Evolutionary conservation across 2,888 invertebrate genomes (phyloP).

Genomic region (Cosmorhoe ocellata): DNA sequence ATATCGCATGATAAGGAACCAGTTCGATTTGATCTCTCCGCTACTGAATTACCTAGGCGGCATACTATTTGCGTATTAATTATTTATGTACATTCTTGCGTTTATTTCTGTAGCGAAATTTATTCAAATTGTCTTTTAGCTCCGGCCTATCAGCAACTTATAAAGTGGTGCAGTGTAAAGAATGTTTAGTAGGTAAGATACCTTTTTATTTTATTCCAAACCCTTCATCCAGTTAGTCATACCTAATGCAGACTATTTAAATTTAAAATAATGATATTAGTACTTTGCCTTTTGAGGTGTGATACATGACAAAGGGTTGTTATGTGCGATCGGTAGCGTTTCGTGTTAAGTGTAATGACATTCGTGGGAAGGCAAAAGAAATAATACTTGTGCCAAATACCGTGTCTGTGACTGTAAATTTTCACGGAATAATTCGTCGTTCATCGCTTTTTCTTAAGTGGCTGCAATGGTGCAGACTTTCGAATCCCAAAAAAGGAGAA

Average conservation of each 20-base stretch:
- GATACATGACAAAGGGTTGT: too few relatives aligned
- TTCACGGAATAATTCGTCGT: constrained; percentile 44
- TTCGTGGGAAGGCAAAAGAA: constrained; percentile 41
- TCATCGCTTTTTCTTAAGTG: constrained; percentile 40
- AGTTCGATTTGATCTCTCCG: constrained; percentile 46
- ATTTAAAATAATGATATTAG: too few relatives aligned
- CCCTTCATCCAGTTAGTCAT: too few relatives aligned
- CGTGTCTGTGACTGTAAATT: constrained; percentile 44
- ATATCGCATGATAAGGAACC: constrained; percentile 42
- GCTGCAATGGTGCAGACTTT: constrained; percentile 42
- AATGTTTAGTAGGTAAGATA: too few relatives aligned
- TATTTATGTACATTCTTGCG: constrained; percentile 22
- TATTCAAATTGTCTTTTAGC: constrained; percentile 38
- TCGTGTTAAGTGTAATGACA: constrained; percentile 40
- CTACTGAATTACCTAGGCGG: constrained; percentile 55
- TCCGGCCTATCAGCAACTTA: constrained; percentile 7
- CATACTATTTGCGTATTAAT: constrained; percentile 53
- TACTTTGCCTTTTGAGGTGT: too few relatives aligned
- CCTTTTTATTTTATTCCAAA: too few relatives aligned
- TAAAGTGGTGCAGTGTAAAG: background rate
- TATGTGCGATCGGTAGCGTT: constrained; percentile 23
- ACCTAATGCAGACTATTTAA: too few relatives aligned
- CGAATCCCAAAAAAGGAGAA: constrained; percentile 51
- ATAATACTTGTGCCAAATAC: constrained; percentile 44
- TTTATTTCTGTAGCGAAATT: constrained; percentile 30